A percentile compares a stretch with the other conserved stretches of the same genome.
phyloP scores from a whole-genome alignment of 2,797 vertebrate genomes.

The Paguma larvata region DNA sequence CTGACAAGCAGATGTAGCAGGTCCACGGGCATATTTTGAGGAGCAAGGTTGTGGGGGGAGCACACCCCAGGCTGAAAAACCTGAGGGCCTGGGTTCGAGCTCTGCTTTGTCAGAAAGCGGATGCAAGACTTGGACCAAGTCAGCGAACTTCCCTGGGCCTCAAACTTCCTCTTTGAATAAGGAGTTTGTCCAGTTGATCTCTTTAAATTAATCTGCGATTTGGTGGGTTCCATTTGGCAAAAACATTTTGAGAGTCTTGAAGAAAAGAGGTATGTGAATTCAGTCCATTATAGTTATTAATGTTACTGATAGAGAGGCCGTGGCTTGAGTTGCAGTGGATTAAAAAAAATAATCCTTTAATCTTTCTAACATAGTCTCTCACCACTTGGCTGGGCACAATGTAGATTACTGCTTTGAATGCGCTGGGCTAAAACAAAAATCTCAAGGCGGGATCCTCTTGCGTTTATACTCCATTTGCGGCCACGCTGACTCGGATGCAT shows the following conservation, averaged over 20 bases:
- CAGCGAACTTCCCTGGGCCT: neutral
- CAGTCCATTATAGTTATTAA: conserved; percentile 80
- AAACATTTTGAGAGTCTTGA: conserved; percentile 71
- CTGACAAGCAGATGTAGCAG: neutral
- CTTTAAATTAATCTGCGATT: conserved; percentile 61
- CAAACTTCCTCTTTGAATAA: conserved; percentile 26
- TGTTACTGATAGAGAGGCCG: conserved; percentile 66
- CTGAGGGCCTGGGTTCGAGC: neutral
- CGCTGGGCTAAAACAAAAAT: neutral
- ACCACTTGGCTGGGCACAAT: conserved; percentile 55
- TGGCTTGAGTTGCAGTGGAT: conserved; percentile 74
- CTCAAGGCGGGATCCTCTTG: conserved; percentile 37
- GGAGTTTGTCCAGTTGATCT: conserved; percentile 26
- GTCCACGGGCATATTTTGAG: neutral
- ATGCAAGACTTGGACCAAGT: neutral
- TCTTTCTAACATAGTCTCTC: conserved; percentile 71
- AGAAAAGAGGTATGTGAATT: conserved; percentile 68
- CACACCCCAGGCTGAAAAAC: neutral
- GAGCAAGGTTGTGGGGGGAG: neutral
- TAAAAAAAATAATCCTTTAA: conserved; percentile 83
- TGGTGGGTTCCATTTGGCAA: conserved; percentile 58
- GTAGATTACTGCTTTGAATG: conserved; percentile 61
- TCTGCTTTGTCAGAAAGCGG: neutral
- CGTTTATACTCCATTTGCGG: neutral
- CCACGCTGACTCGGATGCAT: neutral